Evolutionary conservation across 2,797 vertebrate species (phyloP).

Genomic region (Tiaroga cobitis): DNA sequence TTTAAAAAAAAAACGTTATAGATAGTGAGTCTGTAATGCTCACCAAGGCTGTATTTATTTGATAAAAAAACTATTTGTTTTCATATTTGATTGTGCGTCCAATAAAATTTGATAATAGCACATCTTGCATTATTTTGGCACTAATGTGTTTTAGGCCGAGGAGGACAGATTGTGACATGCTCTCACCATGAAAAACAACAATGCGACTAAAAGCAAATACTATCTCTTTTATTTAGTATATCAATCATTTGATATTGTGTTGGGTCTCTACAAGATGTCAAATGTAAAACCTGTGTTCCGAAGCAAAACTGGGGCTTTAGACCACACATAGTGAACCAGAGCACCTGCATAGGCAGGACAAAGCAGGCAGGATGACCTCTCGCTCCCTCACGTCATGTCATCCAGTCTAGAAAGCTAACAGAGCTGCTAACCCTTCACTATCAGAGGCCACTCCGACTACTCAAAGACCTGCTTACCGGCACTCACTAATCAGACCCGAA

Average conservation of each 20-base stretch:
- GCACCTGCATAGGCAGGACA: slow-evolving; percentile 23
- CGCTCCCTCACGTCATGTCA: not conserved
- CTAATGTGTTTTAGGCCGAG: not conserved
- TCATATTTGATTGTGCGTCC: not conserved
- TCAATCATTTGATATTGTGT: not conserved
- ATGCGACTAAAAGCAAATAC: not conserved
- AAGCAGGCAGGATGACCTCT: slow-evolving; percentile 36
- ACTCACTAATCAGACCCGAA: slow-evolving; percentile 2
- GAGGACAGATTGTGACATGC: not conserved
- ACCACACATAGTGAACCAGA: not conserved
- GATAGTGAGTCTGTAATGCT: not conserved
- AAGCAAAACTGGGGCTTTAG: not conserved
- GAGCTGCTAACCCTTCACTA: slow-evolving; percentile 4
- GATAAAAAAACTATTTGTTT: not conserved
- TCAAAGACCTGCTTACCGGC: not conserved
- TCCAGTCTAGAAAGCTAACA: slow-evolving; percentile 23
- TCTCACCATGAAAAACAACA: not conserved
- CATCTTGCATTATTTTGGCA: not conserved
- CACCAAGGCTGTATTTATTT: not conserved
- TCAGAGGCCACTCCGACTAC: not conserved
- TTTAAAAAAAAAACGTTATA: no score
- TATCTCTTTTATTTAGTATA: not conserved
- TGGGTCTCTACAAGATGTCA: not conserved
- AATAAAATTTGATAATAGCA: not conserved
- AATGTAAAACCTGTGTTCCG: not conserved